Percentiles rank a stretch among this genome's conserved stretches.
phyloP scores from a whole-genome alignment of 2,113 vertebrate species.

The Gymnogyps californianus region DNA sequence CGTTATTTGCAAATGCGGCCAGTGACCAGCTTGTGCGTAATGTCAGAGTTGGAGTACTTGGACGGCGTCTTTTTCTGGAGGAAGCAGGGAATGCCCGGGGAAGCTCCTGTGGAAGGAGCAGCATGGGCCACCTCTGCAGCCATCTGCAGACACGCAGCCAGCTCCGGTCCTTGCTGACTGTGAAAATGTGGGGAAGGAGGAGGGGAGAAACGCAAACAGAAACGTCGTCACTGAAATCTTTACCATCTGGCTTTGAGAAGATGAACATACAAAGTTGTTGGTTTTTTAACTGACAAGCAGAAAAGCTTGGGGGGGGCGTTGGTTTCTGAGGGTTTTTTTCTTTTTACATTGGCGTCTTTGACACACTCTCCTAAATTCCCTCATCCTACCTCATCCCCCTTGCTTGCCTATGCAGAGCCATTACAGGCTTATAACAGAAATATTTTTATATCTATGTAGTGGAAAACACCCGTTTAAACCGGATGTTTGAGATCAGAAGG shows the following conservation, averaged over 20 bases:
- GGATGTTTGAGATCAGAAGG: slow-evolving; percentile 66
- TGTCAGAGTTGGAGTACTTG: background rate
- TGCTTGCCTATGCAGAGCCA: slow-evolving; percentile 5
- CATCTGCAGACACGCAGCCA: rapidly evolving
- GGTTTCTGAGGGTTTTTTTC: background rate
- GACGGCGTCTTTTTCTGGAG: background rate
- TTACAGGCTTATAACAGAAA: slow-evolving; percentile 40
- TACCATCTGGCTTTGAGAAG: background rate
- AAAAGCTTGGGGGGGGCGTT: background rate
- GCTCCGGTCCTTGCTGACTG: background rate
- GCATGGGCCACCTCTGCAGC: background rate
- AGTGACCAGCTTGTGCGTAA: background rate
- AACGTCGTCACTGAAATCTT: background rate
- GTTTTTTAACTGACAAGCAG: background rate
- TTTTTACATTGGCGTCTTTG: background rate
- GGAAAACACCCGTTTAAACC: slow-evolving; percentile 65
- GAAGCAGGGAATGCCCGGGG: background rate
- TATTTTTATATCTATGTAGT: slow-evolving; percentile 38
- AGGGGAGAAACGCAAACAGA: background rate
- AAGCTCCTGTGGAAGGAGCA: background rate
- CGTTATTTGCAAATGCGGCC: rapidly evolving
- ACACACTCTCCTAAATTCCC: background rate
- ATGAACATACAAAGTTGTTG: background rate
- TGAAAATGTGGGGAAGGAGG: background rate
- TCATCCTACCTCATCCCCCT: background rate